A percentile compares a stretch with the other conserved stretches of the same genome.
Conservation (phyloP, 2,888 invertebrate species). For the Halictus quadricinctus region DNA sequence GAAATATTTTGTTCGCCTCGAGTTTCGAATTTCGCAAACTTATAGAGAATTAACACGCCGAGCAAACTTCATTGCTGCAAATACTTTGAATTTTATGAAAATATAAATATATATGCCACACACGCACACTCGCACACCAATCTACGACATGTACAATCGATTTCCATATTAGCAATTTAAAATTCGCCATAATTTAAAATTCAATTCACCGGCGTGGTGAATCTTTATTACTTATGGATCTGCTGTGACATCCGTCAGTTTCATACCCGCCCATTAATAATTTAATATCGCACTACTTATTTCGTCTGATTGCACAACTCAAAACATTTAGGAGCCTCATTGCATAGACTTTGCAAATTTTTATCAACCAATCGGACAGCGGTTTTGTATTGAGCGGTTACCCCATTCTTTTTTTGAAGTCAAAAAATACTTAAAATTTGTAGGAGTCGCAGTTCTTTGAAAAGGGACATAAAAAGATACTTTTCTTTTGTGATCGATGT, state of each 20-base stretch:
- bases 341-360: no score
- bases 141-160: neutral
- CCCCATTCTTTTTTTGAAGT: no score
- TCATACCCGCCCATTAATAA: neutral
- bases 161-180: slow-evolving; percentile 3
- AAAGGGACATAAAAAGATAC: no score
- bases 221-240: neutral
- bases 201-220: neutral
- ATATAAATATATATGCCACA: no score
- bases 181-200: neutral
- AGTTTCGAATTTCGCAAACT: neutral
- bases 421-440: no score
- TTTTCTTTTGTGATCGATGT: neutral
- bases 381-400: no score
- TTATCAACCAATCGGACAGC: no score
- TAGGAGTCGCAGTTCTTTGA: no score
- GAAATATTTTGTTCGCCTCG: neutral
- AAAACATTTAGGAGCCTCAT: no score
- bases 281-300: neutral
- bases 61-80: neutral
- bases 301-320: no score
- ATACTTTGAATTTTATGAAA: neutral
- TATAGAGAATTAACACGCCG: neutral
- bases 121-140: neutral
- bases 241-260: neutral